A percentile compares a stretch with the other conserved stretches of the same genome.
These are phyloP conservation scores for Willowsia nigromaculata DNA, from an alignment of 2,888 invertebrate species.

Conservation along the genomic window DNA sequence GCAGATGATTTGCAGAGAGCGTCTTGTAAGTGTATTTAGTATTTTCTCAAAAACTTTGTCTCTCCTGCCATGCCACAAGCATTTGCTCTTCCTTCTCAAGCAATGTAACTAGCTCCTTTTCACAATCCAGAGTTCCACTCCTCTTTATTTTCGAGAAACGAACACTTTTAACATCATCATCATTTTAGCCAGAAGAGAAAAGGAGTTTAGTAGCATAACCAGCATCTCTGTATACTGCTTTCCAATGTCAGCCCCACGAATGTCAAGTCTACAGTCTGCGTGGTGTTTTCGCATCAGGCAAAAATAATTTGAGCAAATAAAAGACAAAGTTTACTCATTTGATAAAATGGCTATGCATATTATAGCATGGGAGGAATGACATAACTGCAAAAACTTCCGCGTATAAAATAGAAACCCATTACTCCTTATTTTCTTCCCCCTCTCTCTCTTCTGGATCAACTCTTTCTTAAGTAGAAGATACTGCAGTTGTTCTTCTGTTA, in stretches of 20 bases:
- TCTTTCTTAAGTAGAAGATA: too few relatives aligned
- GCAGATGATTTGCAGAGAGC: neutral
- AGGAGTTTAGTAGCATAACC: neutral
- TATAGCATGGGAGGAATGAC: neutral
- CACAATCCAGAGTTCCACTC: neutral
- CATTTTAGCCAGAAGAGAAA: neutral
- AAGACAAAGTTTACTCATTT: conserved; percentile 2
- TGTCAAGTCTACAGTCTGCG: neutral
- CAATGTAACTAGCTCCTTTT: neutral
- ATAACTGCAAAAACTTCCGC: neutral
- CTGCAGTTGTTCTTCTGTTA: too few relatives aligned
- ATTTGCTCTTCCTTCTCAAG: neutral
- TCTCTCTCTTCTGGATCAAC: neutral
- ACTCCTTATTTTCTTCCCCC: neutral
- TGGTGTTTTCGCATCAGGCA: neutral
- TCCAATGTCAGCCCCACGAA: neutral
- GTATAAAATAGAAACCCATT: too few relatives aligned
- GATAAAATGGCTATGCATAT: neutral
- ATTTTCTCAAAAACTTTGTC: neutral
- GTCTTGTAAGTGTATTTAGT: too few relatives aligned
- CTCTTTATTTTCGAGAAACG: neutral
- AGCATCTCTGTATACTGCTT: neutral
- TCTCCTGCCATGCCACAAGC: neutral
- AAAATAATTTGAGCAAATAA: neutral
- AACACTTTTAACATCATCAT: neutral